A percentile compares a stretch with the other conserved stretches of the same genome.
Evolutionary conservation across 37 sponge, comb jelly and placozoan species (phyloP).

Genomic region (Ianthella basta): DNA sequence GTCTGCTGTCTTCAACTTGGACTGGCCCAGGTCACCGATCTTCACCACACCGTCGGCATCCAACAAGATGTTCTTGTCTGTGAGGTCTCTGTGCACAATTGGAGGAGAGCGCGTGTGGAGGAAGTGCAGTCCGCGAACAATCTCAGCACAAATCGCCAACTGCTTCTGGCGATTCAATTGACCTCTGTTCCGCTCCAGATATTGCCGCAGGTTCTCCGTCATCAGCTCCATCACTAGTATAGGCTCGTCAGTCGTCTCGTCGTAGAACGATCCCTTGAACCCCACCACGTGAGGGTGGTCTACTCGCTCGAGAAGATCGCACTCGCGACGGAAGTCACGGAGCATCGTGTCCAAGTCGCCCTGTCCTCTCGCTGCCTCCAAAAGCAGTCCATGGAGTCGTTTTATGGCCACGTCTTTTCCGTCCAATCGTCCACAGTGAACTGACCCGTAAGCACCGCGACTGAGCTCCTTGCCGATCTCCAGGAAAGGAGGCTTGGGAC

Average conservation of each 20-base stretch:
- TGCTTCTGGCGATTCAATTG: neutral
- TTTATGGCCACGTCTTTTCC: neutral
- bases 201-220: neutral
- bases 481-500: neutral
- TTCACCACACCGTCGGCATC: neutral
- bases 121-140: neutral
- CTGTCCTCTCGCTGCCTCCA: neutral
- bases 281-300: neutral
- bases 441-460: too few relatives aligned
- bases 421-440: too few relatives aligned
- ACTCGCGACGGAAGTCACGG: neutral
- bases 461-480: too few relatives aligned
- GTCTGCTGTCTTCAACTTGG: neutral
- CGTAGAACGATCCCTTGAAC: neutral
- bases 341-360: neutral
- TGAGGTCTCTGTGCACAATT: neutral
- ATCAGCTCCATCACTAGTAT: constrained; percentile 8
- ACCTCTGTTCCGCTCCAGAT: neutral
- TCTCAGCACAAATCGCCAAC: neutral
- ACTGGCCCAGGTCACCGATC: neutral
- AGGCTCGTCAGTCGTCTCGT: neutral
- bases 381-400: neutral
- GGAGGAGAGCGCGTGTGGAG: neutral
- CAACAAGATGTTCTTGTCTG: neutral
- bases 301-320: neutral